Percentiles rank a stretch among this genome's conserved stretches.
phyloP scores from a whole-genome alignment of 2,113 vertebrate species.

The Gopherus evgoodei region DNA sequence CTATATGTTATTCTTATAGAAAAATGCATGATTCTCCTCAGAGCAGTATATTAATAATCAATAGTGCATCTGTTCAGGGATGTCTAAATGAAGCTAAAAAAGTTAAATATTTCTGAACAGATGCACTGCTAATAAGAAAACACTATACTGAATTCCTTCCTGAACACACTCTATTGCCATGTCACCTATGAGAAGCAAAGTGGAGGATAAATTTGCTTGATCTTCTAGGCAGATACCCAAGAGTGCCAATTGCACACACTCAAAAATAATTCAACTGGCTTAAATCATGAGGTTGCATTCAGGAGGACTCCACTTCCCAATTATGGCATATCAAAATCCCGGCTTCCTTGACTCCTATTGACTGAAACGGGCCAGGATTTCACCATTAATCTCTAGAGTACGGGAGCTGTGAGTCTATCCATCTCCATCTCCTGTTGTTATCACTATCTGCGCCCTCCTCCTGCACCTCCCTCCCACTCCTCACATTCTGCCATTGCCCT shows the following conservation, averaged over 20 bases:
- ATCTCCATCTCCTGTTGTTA: neutral
- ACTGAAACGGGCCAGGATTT: neutral
- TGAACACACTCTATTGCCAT: neutral
- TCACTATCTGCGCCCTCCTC: neutral
- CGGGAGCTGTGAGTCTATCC: neutral
- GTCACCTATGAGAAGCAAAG: neutral
- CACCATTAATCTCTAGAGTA: neutral
- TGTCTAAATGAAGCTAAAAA: slow-evolving; percentile 5
- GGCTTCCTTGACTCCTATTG: neutral
- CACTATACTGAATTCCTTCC: neutral
- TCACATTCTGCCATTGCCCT: neutral
- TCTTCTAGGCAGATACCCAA: neutral
- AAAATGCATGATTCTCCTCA: slow-evolving; percentile 55
- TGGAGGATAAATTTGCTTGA: neutral
- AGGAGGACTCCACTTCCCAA: neutral
- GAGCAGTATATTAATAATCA: slow-evolving; percentile 45
- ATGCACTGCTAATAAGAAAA: neutral
- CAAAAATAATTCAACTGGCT: neutral
- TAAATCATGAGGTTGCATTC: neutral
- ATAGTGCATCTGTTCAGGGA: slow-evolving; percentile 14
- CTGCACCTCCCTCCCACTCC: neutral
- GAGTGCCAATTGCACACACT: neutral
- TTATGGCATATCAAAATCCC: neutral
- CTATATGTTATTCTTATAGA: slow-evolving; percentile 18
- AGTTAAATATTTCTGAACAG: neutral